Conservation (phyloP, 2,113 vertebrate species). For the Cyanistes caeruleus region DNA sequence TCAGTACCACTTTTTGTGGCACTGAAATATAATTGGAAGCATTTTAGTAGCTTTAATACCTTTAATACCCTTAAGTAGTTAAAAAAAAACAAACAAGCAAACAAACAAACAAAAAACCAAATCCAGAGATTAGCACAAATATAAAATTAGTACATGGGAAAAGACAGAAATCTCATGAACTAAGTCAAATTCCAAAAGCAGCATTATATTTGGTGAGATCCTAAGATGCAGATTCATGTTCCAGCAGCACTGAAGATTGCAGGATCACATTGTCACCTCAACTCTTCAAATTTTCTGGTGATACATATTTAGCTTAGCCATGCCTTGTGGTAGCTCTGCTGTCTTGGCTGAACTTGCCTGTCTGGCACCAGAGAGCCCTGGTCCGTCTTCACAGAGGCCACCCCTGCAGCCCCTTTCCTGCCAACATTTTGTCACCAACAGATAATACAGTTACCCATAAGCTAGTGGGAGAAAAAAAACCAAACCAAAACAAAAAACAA, state of each 20-base stretch:
- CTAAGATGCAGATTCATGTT: neutral
- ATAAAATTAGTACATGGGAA: neutral
- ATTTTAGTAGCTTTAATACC: neutral
- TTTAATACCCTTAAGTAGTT: too few species aligned
- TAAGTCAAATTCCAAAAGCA: neutral
- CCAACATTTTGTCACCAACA: neutral
- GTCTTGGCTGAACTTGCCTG: neutral
- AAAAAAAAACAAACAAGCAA: neutral
- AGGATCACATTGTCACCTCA: neutral
- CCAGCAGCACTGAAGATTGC: neutral
- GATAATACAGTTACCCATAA: neutral
- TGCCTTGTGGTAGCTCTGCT: fast-evolving
- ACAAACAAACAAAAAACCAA: neutral
- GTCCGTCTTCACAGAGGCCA: too few species aligned
- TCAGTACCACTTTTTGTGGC: neutral
- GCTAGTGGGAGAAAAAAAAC: neutral
- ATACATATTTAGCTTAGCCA: neutral
- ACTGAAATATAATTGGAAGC: neutral
- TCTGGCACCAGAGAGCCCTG: fast-evolving
- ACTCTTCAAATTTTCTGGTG: neutral
- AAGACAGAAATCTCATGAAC: neutral
- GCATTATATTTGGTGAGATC: neutral
- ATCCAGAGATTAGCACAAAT: neutral
- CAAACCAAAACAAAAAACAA: neutral
- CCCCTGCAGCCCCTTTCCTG: neutral